Evolutionary conservation across 1,140 invertebrate genomes (phyloP).

Genomic region (Zaprionus gabonicus): DNA sequence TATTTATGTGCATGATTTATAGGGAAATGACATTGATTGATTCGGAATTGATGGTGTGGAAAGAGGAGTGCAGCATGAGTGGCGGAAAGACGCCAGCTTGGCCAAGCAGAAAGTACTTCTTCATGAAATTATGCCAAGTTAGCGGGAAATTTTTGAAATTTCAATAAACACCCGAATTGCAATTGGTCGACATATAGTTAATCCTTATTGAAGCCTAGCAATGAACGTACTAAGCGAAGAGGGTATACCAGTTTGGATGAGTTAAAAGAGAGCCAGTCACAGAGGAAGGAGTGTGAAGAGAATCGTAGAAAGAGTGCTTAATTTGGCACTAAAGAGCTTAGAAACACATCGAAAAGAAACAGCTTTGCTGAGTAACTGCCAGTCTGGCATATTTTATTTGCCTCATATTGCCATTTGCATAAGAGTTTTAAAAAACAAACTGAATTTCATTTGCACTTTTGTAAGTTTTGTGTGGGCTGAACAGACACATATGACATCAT

Average conservation of each 20-base stretch:
- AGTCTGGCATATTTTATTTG: no score
- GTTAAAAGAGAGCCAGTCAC: no score
- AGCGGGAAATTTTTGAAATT: neutral
- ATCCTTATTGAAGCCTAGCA: no score
- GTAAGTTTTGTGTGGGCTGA: conserved; percentile 15
- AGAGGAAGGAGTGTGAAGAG: no score
- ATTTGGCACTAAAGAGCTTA: no score
- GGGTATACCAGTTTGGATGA: no score
- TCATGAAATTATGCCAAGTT: neutral
- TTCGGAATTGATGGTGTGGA: conserved; percentile 69
- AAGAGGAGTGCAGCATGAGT: conserved; percentile 49
- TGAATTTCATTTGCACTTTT: conserved; percentile 23
- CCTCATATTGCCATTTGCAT: no score
- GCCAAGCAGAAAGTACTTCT: neutral
- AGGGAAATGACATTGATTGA: conserved; percentile 66
- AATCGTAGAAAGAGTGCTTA: no score
- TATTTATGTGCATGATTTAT: conserved; percentile 73
- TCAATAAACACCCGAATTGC: neutral
- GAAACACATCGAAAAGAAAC: no score
- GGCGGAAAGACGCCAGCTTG: neutral
- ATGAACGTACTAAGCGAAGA: no score
- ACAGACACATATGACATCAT: conserved; percentile 26
- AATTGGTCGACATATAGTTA: no score
- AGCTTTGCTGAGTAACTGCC: no score
- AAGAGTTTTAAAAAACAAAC: conserved; percentile 1